These are phyloP conservation scores for Arvicanthis niloticus DNA, from an alignment of 2,113 vertebrate genomes.

Conservation along the genomic window DNA sequence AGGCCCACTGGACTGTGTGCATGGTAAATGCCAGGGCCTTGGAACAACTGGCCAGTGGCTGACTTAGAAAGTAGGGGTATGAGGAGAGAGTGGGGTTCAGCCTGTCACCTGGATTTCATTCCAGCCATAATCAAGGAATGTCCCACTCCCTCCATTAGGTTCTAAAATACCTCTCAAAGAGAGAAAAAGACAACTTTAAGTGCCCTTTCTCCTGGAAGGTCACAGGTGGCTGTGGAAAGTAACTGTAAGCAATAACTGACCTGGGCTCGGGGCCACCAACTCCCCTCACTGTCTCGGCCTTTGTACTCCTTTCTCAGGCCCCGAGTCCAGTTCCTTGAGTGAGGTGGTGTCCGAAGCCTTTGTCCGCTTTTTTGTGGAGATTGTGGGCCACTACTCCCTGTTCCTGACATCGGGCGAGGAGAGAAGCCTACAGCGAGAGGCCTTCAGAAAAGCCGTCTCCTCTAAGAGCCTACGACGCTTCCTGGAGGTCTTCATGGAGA, in stretches of 20 bases:
- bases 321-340: slow-evolving; percentile 88
- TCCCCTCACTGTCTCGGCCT: neutral
- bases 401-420: slow-evolving; percentile 92
- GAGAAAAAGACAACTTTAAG: too few relatives aligned
- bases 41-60: fast-evolving
- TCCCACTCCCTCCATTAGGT: neutral
- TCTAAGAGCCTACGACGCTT: slow-evolving; percentile 96
- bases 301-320: neutral
- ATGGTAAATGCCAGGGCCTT: slow-evolving; percentile 76
- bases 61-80: neutral
- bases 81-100: neutral
- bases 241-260: too few relatives aligned
- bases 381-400: slow-evolving; percentile 92
- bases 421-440: slow-evolving; percentile 88
- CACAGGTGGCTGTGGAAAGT: fast-evolving
- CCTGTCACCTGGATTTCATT: neutral
- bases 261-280: neutral
- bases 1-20: slow-evolving; percentile 85
- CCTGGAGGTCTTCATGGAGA: slow-evolving; percentile 98
- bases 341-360: slow-evolving; percentile 96
- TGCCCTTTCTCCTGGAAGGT: neutral
- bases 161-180: neutral
- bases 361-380: slow-evolving; percentile 96
- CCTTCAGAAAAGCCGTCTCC: slow-evolving; percentile 95
- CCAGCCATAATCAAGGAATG: neutral